These are phyloP conservation scores for Pseudachorutes palmiensis DNA, from an alignment of 1,140 invertebrate genomes.

Conservation along the genomic window DNA sequence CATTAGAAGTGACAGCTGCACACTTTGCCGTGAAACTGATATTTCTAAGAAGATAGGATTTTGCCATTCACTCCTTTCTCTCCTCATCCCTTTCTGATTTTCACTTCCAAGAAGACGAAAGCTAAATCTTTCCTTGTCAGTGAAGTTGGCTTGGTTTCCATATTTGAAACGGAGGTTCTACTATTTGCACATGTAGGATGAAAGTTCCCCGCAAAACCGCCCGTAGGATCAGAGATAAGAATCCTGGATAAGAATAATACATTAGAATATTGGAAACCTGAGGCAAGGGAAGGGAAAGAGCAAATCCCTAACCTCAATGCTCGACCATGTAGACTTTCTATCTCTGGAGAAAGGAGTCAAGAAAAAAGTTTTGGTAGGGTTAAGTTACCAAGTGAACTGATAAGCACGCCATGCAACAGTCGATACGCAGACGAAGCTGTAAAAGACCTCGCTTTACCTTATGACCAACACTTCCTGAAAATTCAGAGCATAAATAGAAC, in stretches of 20 bases:
- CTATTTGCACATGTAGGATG: not conserved
- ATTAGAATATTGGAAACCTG: constrained; percentile 17
- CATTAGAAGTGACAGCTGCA: constrained; percentile 17
- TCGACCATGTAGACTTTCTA: not conserved
- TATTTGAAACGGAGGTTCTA: not conserved
- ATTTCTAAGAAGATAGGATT: not conserved
- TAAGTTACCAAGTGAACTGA: constrained; percentile 26
- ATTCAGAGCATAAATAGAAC: too few species aligned
- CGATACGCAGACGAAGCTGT: too few species aligned
- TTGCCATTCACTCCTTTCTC: not conserved
- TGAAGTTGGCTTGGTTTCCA: too few species aligned
- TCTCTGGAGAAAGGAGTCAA: not conserved
- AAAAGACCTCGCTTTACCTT: too few species aligned
- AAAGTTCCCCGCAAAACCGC: not conserved
- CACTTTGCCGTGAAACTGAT: not conserved
- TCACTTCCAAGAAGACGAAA: too few species aligned
- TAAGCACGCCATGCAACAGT: constrained; percentile 25
- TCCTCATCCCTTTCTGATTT: not conserved
- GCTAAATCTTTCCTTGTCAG: too few species aligned
- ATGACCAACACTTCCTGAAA: too few species aligned
- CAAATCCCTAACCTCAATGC: not conserved
- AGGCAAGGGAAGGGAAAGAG: not conserved
- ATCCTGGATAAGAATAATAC: constrained; percentile 13
- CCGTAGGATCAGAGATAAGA: not conserved
- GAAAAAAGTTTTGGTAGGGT: not conserved